Percentiles rank a stretch among this genome's conserved stretches.
Conservation (phyloP, 2,113 vertebrate genomes). For the Bubo bubo region DNA sequence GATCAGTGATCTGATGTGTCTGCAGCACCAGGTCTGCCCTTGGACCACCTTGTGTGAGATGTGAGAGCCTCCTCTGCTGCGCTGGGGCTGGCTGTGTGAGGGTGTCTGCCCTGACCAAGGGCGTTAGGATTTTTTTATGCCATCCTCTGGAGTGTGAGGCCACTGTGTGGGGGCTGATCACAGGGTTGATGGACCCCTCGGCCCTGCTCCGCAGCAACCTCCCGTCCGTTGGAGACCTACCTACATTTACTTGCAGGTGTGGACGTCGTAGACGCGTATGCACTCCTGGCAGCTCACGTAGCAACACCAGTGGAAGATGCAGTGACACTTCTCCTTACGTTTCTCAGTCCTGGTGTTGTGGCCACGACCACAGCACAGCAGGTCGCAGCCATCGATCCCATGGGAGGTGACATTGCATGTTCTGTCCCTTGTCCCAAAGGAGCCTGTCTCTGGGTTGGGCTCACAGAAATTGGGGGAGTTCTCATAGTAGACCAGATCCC, state of each 20-base stretch:
- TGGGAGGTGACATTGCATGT: constrained; percentile 96
- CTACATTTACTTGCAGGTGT: constrained; percentile 91
- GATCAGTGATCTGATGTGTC: background rate
- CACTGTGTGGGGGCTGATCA: background rate
- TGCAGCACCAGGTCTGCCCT: background rate
- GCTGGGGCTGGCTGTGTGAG: background rate
- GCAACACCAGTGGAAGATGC: constrained; percentile 99
- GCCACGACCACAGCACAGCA: constrained; percentile 95
- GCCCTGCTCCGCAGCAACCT: background rate
- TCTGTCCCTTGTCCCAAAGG: constrained; percentile 94
- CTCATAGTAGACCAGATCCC: constrained; percentile 97
- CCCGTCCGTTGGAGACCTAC: background rate
- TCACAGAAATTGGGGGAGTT: constrained; percentile 98
- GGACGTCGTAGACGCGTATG: constrained; percentile 91
- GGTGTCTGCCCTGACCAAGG: background rate
- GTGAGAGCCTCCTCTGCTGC: background rate
- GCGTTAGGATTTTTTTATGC: background rate
- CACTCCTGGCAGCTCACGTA: constrained; percentile 99
- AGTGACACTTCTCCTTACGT: constrained; percentile 97
- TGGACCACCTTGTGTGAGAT: background rate
- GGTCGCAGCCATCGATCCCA: constrained; percentile 96
- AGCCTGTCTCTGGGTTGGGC: constrained; percentile 95
- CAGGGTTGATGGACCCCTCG: background rate
- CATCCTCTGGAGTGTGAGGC: background rate
- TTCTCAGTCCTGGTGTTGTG: constrained; percentile 99